Percentiles rank a stretch among this genome's conserved stretches.
Evolutionary conservation across 2,113 vertebrate species (phyloP).

Genomic region (Nothobranchius kuhntae): DNA sequence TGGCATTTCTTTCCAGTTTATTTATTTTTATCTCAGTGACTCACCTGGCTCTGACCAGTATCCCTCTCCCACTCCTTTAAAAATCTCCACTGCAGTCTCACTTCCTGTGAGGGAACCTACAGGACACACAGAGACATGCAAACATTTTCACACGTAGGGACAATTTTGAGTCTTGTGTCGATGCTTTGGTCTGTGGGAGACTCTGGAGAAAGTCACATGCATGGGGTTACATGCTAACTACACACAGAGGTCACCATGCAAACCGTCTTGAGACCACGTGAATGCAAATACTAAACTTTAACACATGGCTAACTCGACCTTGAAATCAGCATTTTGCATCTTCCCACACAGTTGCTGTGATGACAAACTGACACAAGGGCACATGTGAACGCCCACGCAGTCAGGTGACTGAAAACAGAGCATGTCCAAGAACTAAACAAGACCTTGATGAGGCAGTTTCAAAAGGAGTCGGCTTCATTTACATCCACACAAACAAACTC

Average conservation of each 20-base stretch:
- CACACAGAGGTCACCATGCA: too few relatives aligned
- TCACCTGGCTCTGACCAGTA: constrained; percentile 23
- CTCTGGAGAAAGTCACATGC: too few relatives aligned
- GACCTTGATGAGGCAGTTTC: constrained; percentile 43
- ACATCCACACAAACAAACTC: constrained; percentile 44
- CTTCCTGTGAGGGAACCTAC: constrained; percentile 7
- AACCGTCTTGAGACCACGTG: constrained; percentile 30
- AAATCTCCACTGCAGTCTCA: constrained; percentile 10
- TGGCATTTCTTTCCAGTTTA: constrained; percentile 12
- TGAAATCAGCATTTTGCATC: constrained; percentile 44
- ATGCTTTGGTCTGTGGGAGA: too few relatives aligned
- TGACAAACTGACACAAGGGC: constrained; percentile 21
- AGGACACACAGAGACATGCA: too few relatives aligned
- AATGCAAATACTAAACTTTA: constrained; percentile 61
- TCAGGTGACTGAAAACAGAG: constrained; percentile 53
- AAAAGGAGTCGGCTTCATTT: constrained; percentile 47
- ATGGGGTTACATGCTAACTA: too few relatives aligned
- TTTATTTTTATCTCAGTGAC: constrained; percentile 32
- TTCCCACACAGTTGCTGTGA: constrained; percentile 56
- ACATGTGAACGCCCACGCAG: constrained; percentile 17
- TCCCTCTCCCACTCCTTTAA: neutral
- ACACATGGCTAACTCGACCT: constrained; percentile 55
- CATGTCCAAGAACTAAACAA: constrained; percentile 45
- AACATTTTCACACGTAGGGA: too few relatives aligned
- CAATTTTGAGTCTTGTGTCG: too few relatives aligned